Base-by-base conservation (phyloP, 2,888 invertebrate genomes). In the Orthosia gothica region DNA sequence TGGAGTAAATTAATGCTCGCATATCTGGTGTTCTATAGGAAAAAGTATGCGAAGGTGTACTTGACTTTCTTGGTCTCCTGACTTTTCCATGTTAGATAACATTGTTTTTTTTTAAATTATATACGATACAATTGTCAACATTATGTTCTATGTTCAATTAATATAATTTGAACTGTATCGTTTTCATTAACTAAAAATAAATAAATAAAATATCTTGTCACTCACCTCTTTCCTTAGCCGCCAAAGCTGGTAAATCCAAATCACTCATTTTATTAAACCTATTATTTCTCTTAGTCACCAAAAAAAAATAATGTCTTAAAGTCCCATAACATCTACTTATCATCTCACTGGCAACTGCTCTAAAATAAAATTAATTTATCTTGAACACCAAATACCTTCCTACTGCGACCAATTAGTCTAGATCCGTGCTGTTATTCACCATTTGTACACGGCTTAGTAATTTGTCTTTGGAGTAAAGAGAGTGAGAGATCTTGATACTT, bases 231-330 rank as follows among this genome's bases (percentile, higher is more conserved):
- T 88, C 84, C 5, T 71, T 63, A 9, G 86, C 84, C 5, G 82
- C 89, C 26, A 91, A 82, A 12, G 87, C 83, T 0, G 89, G 87
- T 72, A 91, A 86, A 80, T 89, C 88, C 18, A 91, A 69, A 66
- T 90, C 91, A 90, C 91, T 91, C 91, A 91, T 91, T 65, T 79
- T 89, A 63, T 49, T 26, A 83, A 72, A 70, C 1, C 20, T 49
- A 32, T 7, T 50, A 15, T 64, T 68, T 69, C 49, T 72, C 23
- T 58, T 9, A 54, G 23, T 49, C 45, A 40, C 54, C 26, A 63
- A 63, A 68, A 70, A 76, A 66, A 69, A 68, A 0, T 68, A 16
- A 74, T 74, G n/a, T 45, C 26, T 54, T 58, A 78, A 45, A 15
- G 58, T 58, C 62, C 50, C 67, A 54, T 63, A 58, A 66, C 70